Base-by-base conservation (phyloP, 2,113 vertebrate genomes). In the Stomatorhinus ivindoensis region DNA sequence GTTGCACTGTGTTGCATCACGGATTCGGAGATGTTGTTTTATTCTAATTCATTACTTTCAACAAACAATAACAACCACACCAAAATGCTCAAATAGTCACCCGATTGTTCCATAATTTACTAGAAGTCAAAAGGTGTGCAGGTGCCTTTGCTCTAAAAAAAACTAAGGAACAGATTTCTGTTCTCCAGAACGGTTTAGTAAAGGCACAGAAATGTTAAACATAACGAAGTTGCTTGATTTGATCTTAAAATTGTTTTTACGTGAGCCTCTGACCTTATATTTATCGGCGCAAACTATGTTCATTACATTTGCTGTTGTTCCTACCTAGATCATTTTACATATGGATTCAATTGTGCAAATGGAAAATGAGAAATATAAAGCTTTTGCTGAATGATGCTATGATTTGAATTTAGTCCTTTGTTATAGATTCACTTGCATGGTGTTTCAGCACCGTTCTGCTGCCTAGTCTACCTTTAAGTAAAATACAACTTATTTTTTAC, bases 1-100 rank as follows among this genome's bases (percentile, higher is more conserved):
- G 39, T 89, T 89, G 51, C 88, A 61, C 53, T 39, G 76, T 21
- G 80, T 89, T 89, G 88, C 88, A 89, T 89, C 88, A 89, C 80
- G n/a, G 73, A 53, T 89, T 55, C 35, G 21, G 76, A 88, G 86
- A 42, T 50, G 69, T 76, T 88, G 73, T 88, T 88, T 88, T 80
- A 39, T 80, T 82, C 80, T 53, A 39, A 39, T 53, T 85, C 53
- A 42, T 85, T 85, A 84, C 53, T 83, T 84, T 89, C 39, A 61
- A 85, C 88, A 89, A 89, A 89, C 88, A 89, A 61, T 58, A 88
- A 80, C 65, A 89, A 47, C 69, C 47, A 3, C 31, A 46, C 51
- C 21, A 53, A 83, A 89, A 89, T 13, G 24, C 76, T 47, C 42
- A 39, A 58, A n/a, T 13, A 58, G 48, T 27, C 11, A 51, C 69